A percentile compares a stretch with the other conserved stretches of the same genome.
phyloP scores from a whole-genome alignment of 1,140 invertebrate genomes.

The Sycophaga agraensis region DNA sequence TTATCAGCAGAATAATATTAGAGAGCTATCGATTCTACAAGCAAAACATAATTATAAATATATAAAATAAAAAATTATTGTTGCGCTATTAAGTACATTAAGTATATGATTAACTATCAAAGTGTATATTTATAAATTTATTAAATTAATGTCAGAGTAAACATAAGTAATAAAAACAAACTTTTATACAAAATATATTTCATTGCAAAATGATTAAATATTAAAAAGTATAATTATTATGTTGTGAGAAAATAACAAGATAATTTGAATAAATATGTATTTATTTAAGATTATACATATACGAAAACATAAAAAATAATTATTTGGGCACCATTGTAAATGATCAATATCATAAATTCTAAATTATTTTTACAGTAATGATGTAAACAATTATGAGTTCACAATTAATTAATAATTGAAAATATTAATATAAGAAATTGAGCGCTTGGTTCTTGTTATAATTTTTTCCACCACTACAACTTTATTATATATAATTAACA shows the following conservation, averaged over 20 bases:
- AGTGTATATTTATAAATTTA: too few species aligned
- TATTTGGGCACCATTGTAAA: too few species aligned
- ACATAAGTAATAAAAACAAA: not conserved
- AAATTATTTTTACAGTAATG: not conserved
- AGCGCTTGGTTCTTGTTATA: too few species aligned
- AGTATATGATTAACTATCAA: too few species aligned
- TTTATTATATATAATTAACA: not conserved
- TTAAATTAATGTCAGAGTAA: not conserved
- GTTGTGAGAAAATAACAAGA: not conserved
- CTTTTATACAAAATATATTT: not conserved
- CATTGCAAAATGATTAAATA: not conserved
- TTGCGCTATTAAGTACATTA: too few species aligned
- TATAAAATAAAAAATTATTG: too few species aligned
- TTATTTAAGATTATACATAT: slow-evolving; percentile 31
- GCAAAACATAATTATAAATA: too few species aligned
- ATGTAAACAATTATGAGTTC: not conserved
- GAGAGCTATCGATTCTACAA: too few species aligned
- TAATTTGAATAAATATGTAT: slow-evolving; percentile 26
- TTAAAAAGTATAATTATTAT: not conserved
- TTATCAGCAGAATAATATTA: too few species aligned
- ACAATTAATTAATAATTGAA: not conserved
- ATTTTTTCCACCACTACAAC: not conserved
- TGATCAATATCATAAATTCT: too few species aligned
- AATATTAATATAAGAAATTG: not conserved
- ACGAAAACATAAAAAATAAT: slow-evolving; percentile 1